Evolutionary conservation across 2,888 invertebrate genomes (phyloP).

Genomic region (Deilephila elpenor): DNA sequence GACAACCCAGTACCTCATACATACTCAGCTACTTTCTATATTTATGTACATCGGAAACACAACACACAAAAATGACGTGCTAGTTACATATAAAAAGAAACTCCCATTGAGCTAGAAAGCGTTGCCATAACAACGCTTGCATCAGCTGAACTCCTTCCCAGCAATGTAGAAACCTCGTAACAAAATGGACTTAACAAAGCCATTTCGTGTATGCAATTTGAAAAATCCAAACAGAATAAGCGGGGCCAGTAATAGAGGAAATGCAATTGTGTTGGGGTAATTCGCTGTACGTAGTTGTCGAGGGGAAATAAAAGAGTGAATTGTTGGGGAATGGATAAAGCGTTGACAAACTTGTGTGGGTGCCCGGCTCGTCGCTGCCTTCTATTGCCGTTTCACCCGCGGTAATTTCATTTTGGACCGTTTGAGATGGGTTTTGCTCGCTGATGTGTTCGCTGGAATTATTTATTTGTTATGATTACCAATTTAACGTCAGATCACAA

Average conservation of each 20-base stretch:
- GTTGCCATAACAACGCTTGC: background rate
- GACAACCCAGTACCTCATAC: too few species aligned
- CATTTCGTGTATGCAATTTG: background rate
- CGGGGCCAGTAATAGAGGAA: background rate
- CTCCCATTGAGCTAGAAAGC: too few species aligned
- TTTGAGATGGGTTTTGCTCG: background rate
- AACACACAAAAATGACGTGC: too few species aligned
- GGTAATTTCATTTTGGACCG: background rate
- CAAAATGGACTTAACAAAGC: background rate
- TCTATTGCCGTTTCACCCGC: background rate
- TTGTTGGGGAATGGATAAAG: slow-evolving; percentile 16
- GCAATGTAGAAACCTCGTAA: background rate
- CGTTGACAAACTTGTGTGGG: slow-evolving; percentile 11
- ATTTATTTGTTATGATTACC: too few species aligned
- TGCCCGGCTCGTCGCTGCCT: background rate
- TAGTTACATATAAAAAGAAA: too few species aligned
- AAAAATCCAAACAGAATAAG: slow-evolving; percentile 17
- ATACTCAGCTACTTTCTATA: too few species aligned
- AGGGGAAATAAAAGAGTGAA: slow-evolving; percentile 7
- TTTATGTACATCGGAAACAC: too few species aligned
- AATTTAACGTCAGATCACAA: too few species aligned
- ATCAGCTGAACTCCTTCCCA: background rate
- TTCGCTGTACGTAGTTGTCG: slow-evolving; percentile 8
- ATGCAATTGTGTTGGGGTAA: slow-evolving; percentile 12
- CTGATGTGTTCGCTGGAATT: too few species aligned